Evolutionary conservation across 2,797 vertebrate species (phyloP).

Genomic region (Ara ararauna): DNA sequence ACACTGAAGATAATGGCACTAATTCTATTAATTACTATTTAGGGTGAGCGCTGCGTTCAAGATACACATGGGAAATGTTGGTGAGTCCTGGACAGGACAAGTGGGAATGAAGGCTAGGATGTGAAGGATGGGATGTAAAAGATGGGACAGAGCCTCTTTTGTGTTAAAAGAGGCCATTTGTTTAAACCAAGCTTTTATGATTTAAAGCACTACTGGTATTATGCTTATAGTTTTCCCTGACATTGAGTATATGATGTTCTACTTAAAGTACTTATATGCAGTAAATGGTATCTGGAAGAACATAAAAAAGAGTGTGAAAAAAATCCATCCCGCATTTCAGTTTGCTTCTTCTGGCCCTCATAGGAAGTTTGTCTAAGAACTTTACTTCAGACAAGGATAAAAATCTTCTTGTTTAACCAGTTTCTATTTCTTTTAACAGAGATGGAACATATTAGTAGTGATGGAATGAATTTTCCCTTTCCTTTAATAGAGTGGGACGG

Average conservation of each 20-base stretch:
- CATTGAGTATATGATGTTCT: neutral
- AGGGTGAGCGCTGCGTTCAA: neutral
- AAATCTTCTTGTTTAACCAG: neutral
- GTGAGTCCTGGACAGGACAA: neutral
- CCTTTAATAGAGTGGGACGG: neutral
- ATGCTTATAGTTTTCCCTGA: neutral
- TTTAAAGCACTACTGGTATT: neutral
- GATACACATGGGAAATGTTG: neutral
- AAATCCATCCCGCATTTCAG: neutral
- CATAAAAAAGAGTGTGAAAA: neutral
- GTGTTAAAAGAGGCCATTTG: neutral
- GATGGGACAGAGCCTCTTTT: neutral
- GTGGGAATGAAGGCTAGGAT: neutral
- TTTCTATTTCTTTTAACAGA: slow-evolving; percentile 1
- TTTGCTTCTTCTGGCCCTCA: neutral
- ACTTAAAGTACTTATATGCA: neutral
- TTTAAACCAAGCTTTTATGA: neutral
- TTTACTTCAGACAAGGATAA: neutral
- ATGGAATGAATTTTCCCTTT: slow-evolving; percentile 14
- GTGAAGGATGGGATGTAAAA: neutral
- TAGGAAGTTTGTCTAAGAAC: neutral
- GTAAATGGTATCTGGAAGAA: neutral
- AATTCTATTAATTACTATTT: neutral
- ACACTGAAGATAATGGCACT: neutral
- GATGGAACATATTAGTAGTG: neutral